A percentile compares a stretch with the other conserved stretches of the same genome.
These are phyloP conservation scores for Ctenicera cuprea DNA, from an alignment of 2,888 invertebrate species.

Conservation along the genomic window DNA sequence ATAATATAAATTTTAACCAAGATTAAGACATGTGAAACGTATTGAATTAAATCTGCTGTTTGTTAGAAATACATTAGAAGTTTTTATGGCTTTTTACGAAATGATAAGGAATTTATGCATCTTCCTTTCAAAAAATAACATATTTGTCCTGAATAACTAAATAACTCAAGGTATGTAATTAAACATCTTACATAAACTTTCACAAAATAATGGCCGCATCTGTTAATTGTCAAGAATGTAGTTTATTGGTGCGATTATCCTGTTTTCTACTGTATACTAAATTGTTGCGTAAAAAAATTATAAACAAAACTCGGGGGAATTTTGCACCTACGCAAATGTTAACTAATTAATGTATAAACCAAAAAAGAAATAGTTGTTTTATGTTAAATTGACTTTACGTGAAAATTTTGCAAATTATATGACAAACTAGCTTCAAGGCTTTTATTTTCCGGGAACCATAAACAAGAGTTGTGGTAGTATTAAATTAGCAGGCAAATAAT, in stretches of 20 bases:
- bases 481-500: slow-evolving; percentile 10
- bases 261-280: background rate
- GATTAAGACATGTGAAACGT: slow-evolving; percentile 2
- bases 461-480: background rate
- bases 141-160: background rate
- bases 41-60: background rate
- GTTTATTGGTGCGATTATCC: slow-evolving; percentile 11
- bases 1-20: background rate
- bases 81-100: too few species aligned
- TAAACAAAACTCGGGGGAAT: too few species aligned
- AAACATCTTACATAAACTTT: background rate
- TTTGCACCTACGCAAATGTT: too few species aligned
- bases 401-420: background rate
- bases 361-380: too few species aligned
- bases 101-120: background rate
- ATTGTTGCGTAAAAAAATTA: too few species aligned
- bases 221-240: slow-evolving; percentile 24
- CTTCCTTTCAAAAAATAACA: background rate
- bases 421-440: background rate
- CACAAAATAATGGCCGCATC: slow-evolving; percentile 16
- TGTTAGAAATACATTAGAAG: too few species aligned
- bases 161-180: slow-evolving; percentile 1
- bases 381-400: too few species aligned
- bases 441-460: background rate
- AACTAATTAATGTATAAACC: too few species aligned